Evolutionary conservation across 1,140 invertebrate species (phyloP).

Genomic region (Caenorhabditis brenneri): DNA sequence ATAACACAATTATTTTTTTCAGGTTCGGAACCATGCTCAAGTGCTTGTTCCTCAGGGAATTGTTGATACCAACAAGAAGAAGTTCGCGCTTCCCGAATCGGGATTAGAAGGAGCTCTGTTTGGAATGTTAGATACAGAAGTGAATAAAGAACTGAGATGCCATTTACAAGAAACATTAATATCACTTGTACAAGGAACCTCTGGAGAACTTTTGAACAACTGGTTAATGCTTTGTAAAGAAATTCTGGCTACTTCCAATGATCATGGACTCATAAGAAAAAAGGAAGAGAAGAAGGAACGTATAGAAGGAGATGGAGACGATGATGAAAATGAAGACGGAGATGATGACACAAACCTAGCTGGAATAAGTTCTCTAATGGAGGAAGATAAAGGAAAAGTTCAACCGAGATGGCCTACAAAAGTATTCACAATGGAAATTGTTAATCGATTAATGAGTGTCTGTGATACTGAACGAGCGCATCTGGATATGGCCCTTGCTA

Average conservation of each 20-base stretch:
- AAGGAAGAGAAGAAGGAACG: slow-evolving; percentile 77
- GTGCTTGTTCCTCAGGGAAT: slow-evolving; percentile 76
- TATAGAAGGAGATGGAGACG: slow-evolving; percentile 80
- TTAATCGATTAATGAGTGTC: slow-evolving; percentile 83
- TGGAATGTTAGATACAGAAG: slow-evolving; percentile 90
- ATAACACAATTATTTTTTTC: slow-evolving; percentile 1
- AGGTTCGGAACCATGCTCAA: slow-evolving; percentile 79
- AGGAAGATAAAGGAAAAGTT: slow-evolving; percentile 56
- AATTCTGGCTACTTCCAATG: slow-evolving; percentile 81
- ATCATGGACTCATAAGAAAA: slow-evolving; percentile 74
- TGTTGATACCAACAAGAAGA: slow-evolving; percentile 71
- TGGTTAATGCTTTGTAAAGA: slow-evolving; percentile 93
- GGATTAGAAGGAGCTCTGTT: slow-evolving; percentile 91
- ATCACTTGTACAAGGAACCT: slow-evolving; percentile 86
- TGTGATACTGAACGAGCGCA: slow-evolving; percentile 83
- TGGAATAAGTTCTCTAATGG: slow-evolving; percentile 21
- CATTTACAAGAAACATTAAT: slow-evolving; percentile 87
- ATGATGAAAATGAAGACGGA: slow-evolving; percentile 79
- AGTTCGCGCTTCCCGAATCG: slow-evolving; percentile 72
- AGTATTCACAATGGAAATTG: slow-evolving; percentile 94
- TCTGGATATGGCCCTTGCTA: slow-evolving; percentile 87
- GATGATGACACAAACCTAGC: slow-evolving; percentile 74
- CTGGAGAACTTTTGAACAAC: slow-evolving; percentile 77
- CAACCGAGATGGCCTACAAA: slow-evolving; percentile 76
- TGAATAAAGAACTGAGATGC: slow-evolving; percentile 82